phyloP scores from a whole-genome alignment of 2,113 vertebrate species.

The Hemibagrus wyckioides region DNA sequence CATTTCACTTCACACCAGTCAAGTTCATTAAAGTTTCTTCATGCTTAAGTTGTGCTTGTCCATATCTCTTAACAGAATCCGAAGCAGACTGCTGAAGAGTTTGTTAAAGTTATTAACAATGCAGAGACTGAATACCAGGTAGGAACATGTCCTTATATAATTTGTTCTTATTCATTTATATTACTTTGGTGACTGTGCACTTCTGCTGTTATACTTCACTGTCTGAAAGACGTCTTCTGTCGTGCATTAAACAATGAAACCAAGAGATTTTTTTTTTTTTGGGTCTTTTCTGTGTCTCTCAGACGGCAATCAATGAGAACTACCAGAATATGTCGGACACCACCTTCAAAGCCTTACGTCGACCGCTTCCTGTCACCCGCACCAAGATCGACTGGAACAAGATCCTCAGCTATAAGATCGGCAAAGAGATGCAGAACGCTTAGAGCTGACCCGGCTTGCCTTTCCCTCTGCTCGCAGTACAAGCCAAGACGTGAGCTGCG shows the following conservation, averaged over 20 bases:
- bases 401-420: conserved; percentile 98
- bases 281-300: conserved; percentile 35
- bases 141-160: conserved; percentile 63
- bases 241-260: not conserved
- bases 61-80: conserved; percentile 75
- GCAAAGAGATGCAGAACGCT: conserved; percentile 95
- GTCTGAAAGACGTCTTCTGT: not conserved
- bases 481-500: conserved; percentile 41
- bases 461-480: conserved; percentile 45
- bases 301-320: conserved; percentile 94
- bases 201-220: not conserved
- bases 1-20: not conserved
- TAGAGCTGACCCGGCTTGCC: conserved; percentile 63
- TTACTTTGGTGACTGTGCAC: not conserved
- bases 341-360: conserved; percentile 95
- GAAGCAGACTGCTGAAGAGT: conserved; percentile 89
- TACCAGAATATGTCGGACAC: conserved; percentile 97
- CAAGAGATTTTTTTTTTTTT: not conserved
- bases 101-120: conserved; percentile 92
- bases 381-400: conserved; percentile 99
- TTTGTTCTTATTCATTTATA: not conserved
- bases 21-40: not conserved
- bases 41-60: conserved; percentile 26
- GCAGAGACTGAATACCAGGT: conserved; percentile 98
- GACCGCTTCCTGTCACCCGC: conserved; percentile 93